Base-by-base conservation (phyloP, 2,888 invertebrate species). In the Stenodera caucasica region DNA sequence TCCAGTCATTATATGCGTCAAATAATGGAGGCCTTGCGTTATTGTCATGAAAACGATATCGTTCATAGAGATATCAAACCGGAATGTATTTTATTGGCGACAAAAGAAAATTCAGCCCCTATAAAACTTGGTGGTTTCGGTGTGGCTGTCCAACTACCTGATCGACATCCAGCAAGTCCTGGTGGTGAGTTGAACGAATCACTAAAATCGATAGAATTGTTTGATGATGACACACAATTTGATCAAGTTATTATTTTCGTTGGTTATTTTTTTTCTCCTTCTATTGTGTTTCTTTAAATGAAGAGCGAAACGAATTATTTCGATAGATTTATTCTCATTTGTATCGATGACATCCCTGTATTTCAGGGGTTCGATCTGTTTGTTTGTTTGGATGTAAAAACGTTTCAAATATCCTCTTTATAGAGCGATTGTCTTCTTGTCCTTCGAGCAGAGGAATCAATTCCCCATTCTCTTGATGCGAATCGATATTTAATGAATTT, bases 71-170 rank as follows among this genome's bases (percentile, higher is more conserved):
- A 99, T 82, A 91, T 99, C 70, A 90, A 98, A 74, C 98, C 98
- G 9, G 98, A 98, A 77, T 98, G 97, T 83, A 94, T 98, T 54
- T 85, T 99, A 53, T 83, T 99, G 61, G 96, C 98, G 37, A 96
- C 95, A 58, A 90, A 94, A 70, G 98, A 99, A 80, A 99, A 98
- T 83, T 98, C 97, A 53, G 98, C 99, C 32, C 98, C 98, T 1
- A 92, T 99, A 71, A 99, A 99, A 80, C 85, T 99, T 57, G 96
- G 98, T 26, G 98, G 98, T 11, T 98, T 99, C 78, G 96, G 98
- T 0, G 94, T 97, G 14, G 98, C 98, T 12, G 90, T 97, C 50
- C 96, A 97, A 78, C 83, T 98, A 68, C 90, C 92, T n/a, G 87
- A 91, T 29, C 86, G 88, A 50, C 88, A 91, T 65, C 71, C 76